Base-by-base conservation (phyloP, 2,888 invertebrate genomes). In the Mythimna lalbum region DNA sequence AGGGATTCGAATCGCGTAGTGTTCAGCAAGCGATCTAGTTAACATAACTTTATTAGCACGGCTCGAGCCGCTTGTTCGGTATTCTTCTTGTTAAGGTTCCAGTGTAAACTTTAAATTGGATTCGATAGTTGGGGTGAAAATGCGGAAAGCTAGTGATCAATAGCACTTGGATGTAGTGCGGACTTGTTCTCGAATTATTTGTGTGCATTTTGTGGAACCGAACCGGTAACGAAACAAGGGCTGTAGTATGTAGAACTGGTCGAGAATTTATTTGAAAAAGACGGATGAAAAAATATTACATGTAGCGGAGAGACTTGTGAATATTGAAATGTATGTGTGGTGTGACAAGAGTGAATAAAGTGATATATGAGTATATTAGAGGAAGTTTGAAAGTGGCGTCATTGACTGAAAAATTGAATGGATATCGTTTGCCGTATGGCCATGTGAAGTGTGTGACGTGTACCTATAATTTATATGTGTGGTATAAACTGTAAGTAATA, bases 101-200 rank as follows among this genome's bases (percentile, higher is more conserved):
- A 80, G 68, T 80, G 74, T 85, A 85, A 85, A 85, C 81, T 85
- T 85, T 85, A 85, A 85, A 85, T 85, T 85, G 84, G 85, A 81
- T 85, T 75, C 84, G 72, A 82, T 82, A 83, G 81, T 76, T 77
- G 71, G 78, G 62, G 69, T 75, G 70, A 80, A 76, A 80, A 76
- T 76, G 69, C 64, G 73, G 73, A 63, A 76, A 82, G 69, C 67
- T 71, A 49, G 73, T 82, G 78, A 82, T 83, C 83, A 82, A 84
- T 84, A 76, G 78, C 78, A 68, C 59, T 81, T 78, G 56, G 64
- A 31, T 71, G 67, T 67, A 67, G 62, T 68, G 56, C 31, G 23
- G 68, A 68, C 67, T 62, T 71, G 82, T 77, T 68, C 55, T 31
- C 49, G 36, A 68, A 63, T 56, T 72, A 65, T 65, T 65, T 63